Base-by-base conservation (phyloP, 2,797 vertebrate species). In the Sparidentex hasta region DNA sequence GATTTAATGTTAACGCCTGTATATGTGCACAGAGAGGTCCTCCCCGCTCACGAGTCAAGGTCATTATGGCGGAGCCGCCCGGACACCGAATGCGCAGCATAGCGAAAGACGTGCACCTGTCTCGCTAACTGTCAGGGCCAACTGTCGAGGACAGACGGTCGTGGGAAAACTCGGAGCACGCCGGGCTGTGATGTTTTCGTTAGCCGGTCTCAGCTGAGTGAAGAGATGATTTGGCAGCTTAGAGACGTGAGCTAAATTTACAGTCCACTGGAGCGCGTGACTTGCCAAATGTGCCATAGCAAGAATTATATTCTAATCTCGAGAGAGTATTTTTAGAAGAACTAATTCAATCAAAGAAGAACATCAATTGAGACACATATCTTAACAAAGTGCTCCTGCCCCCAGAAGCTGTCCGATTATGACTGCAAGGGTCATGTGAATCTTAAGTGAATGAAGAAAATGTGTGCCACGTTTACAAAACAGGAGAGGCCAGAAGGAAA, bases 41-140 rank as follows among this genome's bases (percentile, higher is more conserved):
- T 65, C 27, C 55, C 23, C 8, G 20, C 21, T n/a, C 52, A 14
- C 12, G 56, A 82, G 71, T 90, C 83, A 92, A 92, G 93, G 90
- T 90, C 89, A 84, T 27, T 12, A n/a, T 21, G 46, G 61, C 23
- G 64, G 54, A 56, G 82, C 33, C 3, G 47, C 55, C 9, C 25
- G 21, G 80, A 86, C 72, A 82, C 78, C 3, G 63, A 87, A 86
- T 86, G 76, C 80, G 25, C 62, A 3, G 33, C 83, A 83, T 82
- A 76, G 87, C 84, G 76, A 87, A 79, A 85, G 84, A 82, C n/a
- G 61, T 57, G 85, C 93, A 94, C 91, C 93, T 94, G 92, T 93
- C 85, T 65, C 33, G 5, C 69, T 82, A 82, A 90, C 71, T 46
- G 77, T 72, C 44, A 16, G 83, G 58, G 78, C 76, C 93, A 93